These are phyloP conservation scores for Speoplatyrhinus poulsoni DNA, from an alignment of 2,113 vertebrate species.

Conservation along the genomic window DNA sequence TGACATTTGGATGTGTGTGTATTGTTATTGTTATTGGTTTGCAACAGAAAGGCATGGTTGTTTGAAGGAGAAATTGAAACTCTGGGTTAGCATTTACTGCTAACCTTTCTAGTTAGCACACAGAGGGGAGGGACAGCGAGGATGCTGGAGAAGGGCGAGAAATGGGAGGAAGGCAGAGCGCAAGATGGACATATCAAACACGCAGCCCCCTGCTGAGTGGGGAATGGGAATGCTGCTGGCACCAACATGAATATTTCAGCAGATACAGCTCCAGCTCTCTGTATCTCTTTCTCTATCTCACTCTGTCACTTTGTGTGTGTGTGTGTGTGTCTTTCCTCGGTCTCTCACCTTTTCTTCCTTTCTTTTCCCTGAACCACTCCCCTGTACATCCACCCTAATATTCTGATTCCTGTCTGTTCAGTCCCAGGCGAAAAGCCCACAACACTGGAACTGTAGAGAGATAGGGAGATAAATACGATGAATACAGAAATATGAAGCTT, in stretches of 20 bases:
- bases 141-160: constrained; percentile 7
- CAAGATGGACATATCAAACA: constrained; percentile 79
- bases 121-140: constrained; percentile 15
- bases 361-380: neutral
- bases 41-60: no score
- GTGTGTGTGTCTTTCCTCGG: constrained; percentile 32
- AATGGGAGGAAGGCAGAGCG: constrained; percentile 46
- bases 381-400: no score
- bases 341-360: constrained; percentile 57
- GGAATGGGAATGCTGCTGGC: constrained; percentile 82
- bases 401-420: no score
- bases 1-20: no score
- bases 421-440: no score
- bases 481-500: no score
- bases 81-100: constrained; percentile 59
- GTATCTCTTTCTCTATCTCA: constrained; percentile 44
- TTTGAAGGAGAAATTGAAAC: constrained; percentile 8
- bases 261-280: constrained; percentile 76
- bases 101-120: constrained; percentile 58
- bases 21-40: no score
- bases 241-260: constrained; percentile 84
- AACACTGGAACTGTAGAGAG: no score
- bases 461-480: no score
- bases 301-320: constrained; percentile 14
- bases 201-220: constrained; percentile 77